These are phyloP conservation scores for Cerceris ruficornis DNA, from an alignment of 2,888 invertebrate genomes.

Conservation along the genomic window DNA sequence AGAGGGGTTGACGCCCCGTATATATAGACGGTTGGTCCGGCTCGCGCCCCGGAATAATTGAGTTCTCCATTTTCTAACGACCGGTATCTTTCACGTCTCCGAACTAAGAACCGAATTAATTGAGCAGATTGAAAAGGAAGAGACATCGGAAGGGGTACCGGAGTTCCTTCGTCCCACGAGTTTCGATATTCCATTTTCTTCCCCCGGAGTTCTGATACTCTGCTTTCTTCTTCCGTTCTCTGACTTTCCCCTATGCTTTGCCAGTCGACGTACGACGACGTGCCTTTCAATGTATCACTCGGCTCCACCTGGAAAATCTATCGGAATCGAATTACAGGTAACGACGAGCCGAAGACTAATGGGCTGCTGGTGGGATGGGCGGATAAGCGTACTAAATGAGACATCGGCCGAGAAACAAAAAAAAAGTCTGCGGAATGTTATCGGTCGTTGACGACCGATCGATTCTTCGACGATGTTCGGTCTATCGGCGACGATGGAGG, in stretches of 20 bases:
- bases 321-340: constrained; percentile 65
- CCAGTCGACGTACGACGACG: too few species aligned
- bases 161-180: neutral
- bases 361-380: constrained; percentile 46
- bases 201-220: neutral
- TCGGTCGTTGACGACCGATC: constrained; percentile 57
- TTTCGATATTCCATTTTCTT: neutral
- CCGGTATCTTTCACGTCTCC: constrained; percentile 51
- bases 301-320: constrained; percentile 32
- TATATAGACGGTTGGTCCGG: constrained; percentile 24
- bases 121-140: constrained; percentile 44
- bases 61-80: constrained; percentile 58
- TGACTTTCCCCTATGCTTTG: neutral
- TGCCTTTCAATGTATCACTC: neutral
- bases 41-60: constrained; percentile 49
- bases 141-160: constrained; percentile 1
- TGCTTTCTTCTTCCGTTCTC: constrained; percentile 6
- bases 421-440: constrained; percentile 51
- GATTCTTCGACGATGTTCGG: neutral
- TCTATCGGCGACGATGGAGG: constrained; percentile 24
- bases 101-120: constrained; percentile 59
- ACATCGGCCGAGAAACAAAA: neutral
- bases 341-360: constrained; percentile 65
- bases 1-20: constrained; percentile 1
- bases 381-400: constrained; percentile 17